Percentiles rank a stretch among this genome's conserved stretches.
phyloP scores from a whole-genome alignment of 2,888 invertebrate genomes.

The Alentia gelatinosa region DNA sequence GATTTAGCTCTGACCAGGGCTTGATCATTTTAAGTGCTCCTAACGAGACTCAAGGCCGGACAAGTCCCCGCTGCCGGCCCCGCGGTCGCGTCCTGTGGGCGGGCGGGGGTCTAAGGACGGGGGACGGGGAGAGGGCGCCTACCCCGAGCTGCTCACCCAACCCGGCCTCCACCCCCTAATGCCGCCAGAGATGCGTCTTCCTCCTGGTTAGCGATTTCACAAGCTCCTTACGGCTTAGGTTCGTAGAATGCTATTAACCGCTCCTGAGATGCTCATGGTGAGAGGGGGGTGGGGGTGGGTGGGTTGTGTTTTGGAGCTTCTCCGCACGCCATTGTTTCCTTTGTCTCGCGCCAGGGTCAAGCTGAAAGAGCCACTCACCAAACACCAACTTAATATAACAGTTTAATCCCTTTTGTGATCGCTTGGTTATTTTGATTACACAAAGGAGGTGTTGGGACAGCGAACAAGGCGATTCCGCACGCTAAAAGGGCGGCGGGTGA shows the following conservation, averaged over 20 bases:
- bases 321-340: constrained; percentile 37
- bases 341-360: constrained; percentile 41
- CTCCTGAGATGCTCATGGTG: constrained; percentile 5
- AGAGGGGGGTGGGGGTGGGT: neutral
- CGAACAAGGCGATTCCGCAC: neutral
- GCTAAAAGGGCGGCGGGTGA: constrained; percentile 6
- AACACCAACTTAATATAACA: constrained; percentile 29
- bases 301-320: neutral
- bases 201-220: constrained; percentile 28
- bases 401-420: constrained; percentile 45
- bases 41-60: neutral
- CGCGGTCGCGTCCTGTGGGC: neutral
- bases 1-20: neutral
- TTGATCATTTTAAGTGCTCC: constrained; percentile 42
- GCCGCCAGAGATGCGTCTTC: neutral
- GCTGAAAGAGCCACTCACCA: constrained; percentile 9
- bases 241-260: constrained; percentile 45
- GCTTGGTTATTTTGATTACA: constrained; percentile 44
- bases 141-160: constrained; percentile 13
- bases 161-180: neutral
- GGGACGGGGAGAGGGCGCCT: neutral
- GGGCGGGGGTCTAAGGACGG: neutral
- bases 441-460: neutral
- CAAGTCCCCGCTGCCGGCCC: neutral
- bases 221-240: constrained; percentile 44